Conservation (phyloP, 2,888 invertebrate genomes). For the Epirrita christyi region DNA sequence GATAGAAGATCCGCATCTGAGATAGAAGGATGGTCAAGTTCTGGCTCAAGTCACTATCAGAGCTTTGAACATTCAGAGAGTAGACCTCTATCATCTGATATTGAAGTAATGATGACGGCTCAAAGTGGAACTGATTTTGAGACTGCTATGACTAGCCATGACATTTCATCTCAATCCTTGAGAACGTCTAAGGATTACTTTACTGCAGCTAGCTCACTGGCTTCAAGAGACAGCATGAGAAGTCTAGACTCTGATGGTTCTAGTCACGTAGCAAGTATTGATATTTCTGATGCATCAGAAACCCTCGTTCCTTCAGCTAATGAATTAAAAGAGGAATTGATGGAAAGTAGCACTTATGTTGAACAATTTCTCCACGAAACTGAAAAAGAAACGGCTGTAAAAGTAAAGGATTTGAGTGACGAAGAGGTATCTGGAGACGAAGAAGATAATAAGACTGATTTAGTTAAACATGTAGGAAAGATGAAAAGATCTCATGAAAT, state of each 20-base stretch:
- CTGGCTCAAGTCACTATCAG: constrained; percentile 95
- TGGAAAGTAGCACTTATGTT: constrained; percentile 86
- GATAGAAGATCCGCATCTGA: constrained; percentile 92
- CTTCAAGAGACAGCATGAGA: constrained; percentile 95
- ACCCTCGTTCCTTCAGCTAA: constrained; percentile 96
- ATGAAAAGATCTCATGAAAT: constrained; percentile 97
- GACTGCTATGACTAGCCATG: constrained; percentile 92
- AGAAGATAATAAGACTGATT: constrained; percentile 78
- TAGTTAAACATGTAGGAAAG: constrained; percentile 85
- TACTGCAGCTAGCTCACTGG: constrained; percentile 94
- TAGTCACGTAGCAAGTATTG: constrained; percentile 94
- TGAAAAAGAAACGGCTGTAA: constrained; percentile 56
- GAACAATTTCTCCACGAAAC: constrained; percentile 79
- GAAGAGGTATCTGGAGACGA: constrained; percentile 85
- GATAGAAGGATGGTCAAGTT: constrained; percentile 92
- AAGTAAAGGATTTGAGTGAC: constrained; percentile 77
- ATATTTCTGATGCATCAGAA: constrained; percentile 96
- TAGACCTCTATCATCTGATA: constrained; percentile 93
- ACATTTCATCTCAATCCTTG: constrained; percentile 88
- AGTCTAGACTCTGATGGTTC: constrained; percentile 96
- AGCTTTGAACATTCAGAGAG: constrained; percentile 93
- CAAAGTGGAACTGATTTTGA: constrained; percentile 94
- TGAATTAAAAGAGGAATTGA: constrained; percentile 90
- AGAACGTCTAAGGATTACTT: constrained; percentile 93
- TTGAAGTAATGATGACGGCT: constrained; percentile 91